Conservation (phyloP, 2,888 invertebrate genomes). For the Cosmia pyralina region DNA sequence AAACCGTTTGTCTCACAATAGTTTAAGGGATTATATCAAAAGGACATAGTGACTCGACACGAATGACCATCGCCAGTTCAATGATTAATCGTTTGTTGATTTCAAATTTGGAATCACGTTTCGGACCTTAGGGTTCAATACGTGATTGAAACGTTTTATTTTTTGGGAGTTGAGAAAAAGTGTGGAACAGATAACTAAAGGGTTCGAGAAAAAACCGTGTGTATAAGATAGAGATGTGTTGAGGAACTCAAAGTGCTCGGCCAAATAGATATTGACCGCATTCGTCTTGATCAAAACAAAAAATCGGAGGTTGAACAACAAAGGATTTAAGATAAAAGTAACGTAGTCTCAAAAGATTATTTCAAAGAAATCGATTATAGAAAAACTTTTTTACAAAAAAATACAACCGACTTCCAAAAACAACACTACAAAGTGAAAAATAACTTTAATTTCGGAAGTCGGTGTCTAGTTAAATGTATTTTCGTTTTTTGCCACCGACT, state of each 20-base stretch:
- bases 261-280: not conserved
- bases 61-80: slow-evolving; percentile 71
- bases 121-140: slow-evolving; percentile 48
- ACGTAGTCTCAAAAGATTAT: too few relatives aligned
- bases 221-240: slow-evolving; percentile 29
- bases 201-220: slow-evolving; percentile 36
- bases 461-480: too few relatives aligned
- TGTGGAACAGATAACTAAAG: slow-evolving; percentile 13
- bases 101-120: slow-evolving; percentile 70
- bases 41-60: slow-evolving; percentile 75
- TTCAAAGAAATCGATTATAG: not conserved
- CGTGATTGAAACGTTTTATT: slow-evolving; percentile 61
- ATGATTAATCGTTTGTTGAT: slow-evolving; percentile 78
- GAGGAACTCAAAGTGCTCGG: not conserved
- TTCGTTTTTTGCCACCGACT: too few relatives aligned
- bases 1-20: slow-evolving; percentile 70
- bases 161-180: slow-evolving; percentile 50
- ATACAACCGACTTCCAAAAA: too few relatives aligned
- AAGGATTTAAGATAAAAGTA: not conserved
- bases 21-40: slow-evolving; percentile 70
- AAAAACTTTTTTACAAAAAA: too few relatives aligned
- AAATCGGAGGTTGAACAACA: not conserved
- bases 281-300: not conserved
- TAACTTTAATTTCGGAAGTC: too few relatives aligned
- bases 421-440: too few relatives aligned